Base-by-base conservation (phyloP, 1,140 invertebrate genomes). In the Stegodyphus mimosarum region DNA sequence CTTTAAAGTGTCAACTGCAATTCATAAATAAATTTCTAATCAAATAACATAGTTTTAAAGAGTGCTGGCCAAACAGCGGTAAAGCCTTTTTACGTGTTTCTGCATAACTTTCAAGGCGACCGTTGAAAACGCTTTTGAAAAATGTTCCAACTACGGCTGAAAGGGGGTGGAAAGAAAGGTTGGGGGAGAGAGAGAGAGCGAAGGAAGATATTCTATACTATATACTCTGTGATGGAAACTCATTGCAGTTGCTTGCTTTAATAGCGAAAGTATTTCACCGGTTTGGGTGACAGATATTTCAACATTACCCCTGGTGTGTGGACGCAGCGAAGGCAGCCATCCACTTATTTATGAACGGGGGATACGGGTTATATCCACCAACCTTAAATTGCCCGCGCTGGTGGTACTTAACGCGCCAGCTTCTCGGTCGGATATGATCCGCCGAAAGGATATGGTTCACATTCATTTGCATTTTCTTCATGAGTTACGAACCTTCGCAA, bases 1-100 rank as follows among this genome's bases (percentile, higher is more conserved):
- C 76, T 80, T 86, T 86, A 86, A 86, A 86, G 85, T 86, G 85
- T 86, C 85, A 86, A 86, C 76, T 79, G 70, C 85, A 86, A 86
- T 86, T 86, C 85, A 86, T 86, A 86, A 86, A 86, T 86, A 86
- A 86, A 86, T 86, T 86, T 81, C 77, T 86, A 86, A 86, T 86
- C 85, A 86, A 86, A 86, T 86, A 86, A 86, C 85, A 86, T 79
- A 80, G 85, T 86, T 86, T 86, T 86, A 86, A 86, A 86, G 85
- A 86, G 76, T 79, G 51, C 70, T 80, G 77, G 77, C 85, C 83
- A 86, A 86, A 86, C 83, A 86, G 75, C 76, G 85, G 76, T 80
- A 86, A 81, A 81, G 63, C 77, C 85, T 86, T 86, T 86, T 86
- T 86, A 86, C 85, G 85, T 86, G 85, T 86, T 86, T 80, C 85